Base-by-base conservation (phyloP, 2,797 vertebrate species). In the Dipus sagitta region DNA sequence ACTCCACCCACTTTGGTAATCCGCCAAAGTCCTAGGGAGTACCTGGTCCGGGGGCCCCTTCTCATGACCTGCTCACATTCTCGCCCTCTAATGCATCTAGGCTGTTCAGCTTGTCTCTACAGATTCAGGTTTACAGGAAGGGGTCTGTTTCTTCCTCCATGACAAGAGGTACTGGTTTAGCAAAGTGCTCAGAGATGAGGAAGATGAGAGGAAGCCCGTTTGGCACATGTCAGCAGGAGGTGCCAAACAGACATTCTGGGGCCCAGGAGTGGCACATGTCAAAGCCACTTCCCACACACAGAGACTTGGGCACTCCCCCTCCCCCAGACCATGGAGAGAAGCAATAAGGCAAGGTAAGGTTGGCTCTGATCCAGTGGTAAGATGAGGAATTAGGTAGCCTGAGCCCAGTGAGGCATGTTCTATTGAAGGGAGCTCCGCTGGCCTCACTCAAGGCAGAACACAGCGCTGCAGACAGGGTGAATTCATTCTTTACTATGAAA, bases 211-310 rank as follows among this genome's bases (percentile, higher is more conserved):
- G 77, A 91, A 91, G 60, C 72, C 87, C 4, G 78, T 79, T 60
- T 87, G 65, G 12, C 60, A 24, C 18, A 0, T 24, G 68, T 84
- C 67, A 65, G 85, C 6, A 47, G 42, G 70, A 97, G 90, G 95
- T 95, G 96, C 95, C 96, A 97, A 97, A 97, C 93, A 95, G 95
- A 86, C 2, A 0, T 67, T 85, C 62, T 90, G 30, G 86, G 94
- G 65, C 58, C 71, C 1, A 1, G 87, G 84, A 82, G 93, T 92
- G 94, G 54, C 32, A 78, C 12, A 32, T 96, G 95, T 96, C 84
- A 96, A 97, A 97, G 94, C 91, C 92, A 93, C 91, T 96, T 95
- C 92, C 91, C 95, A 93, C 7, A 83, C 24, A 6, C 28, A 71
- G 74, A 47, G 32, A 6, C 72, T 65, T 86, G 26, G 70, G 23